Base-by-base conservation (phyloP, 2,888 invertebrate species). In the Seira musarum region DNA sequence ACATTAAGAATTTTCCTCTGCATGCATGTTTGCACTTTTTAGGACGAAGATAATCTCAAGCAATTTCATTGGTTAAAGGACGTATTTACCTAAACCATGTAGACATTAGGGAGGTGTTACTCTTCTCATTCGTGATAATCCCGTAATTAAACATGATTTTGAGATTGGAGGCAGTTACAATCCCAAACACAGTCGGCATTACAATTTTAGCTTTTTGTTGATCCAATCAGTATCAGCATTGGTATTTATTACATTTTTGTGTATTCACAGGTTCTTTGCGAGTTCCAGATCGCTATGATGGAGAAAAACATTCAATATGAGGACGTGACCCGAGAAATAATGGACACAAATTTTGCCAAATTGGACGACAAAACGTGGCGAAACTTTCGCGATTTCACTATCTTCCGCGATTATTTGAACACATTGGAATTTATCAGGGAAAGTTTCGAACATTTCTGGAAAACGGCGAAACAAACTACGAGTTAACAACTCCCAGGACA, bases 361-460 rank as follows among this genome's bases (percentile, higher is more conserved):
- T 85, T 89, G 82, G 87, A 87, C 10, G 84, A 86, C 46, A 88
- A 89, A 82, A 87, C 87, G 1, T 90, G 91, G 3, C 89, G 91
- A 30, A 90, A 90, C 83, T 87, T 91, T 1, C 89, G 93, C 24
- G 92, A 93, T 87, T 92, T 91, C 90, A 84, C 92, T 81, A 92
- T 93, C 84, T 91, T 91, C 87, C 88, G 92, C 65, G 93, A 93
- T 87, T 93, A 92, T 88, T 91, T 92, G 89, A 91, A 91, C 87
- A 90, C 90, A 3, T 89, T 93, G 63, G 91, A 92, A 84, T 92
- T 91, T 88, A 89, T 92, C 69, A 88, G 89, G 17, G 89, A 92
- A 83, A 90, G 91, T 73, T 88, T 89, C 77, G 84, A 85, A 2
- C 85, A 87, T 70, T 87, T 87, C 79, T 63, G 82, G 57, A 79